Conservation (phyloP, 2,113 vertebrate species). For the Nesoenas mayeri region DNA sequence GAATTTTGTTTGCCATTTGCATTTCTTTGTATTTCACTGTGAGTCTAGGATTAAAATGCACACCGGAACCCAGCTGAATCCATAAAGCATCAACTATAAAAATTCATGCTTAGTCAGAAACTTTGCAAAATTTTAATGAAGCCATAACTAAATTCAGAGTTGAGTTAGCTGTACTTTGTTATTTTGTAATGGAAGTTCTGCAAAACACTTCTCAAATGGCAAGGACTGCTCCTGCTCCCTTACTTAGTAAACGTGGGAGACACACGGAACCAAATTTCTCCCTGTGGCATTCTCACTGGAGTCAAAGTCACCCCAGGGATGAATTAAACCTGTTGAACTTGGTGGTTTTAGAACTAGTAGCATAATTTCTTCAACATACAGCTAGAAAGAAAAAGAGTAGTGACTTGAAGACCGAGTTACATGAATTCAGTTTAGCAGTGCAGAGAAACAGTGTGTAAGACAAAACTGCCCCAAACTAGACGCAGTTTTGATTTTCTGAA, state of each 20-base stretch:
- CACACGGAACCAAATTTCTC: background rate
- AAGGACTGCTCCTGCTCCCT: background rate
- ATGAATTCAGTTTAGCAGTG: background rate
- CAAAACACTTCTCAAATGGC: background rate
- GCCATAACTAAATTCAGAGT: constrained; percentile 59
- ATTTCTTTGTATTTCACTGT: constrained; percentile 62
- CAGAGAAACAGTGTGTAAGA: background rate
- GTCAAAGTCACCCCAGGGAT: constrained; percentile 25
- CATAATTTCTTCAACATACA: background rate
- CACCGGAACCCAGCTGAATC: constrained; percentile 35
- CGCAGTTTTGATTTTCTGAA: background rate
- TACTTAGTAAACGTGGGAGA: constrained; percentile 46
- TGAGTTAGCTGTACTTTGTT: constrained; percentile 11
- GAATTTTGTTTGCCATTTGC: constrained; percentile 55
- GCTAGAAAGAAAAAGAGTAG: background rate
- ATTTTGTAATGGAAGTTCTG: constrained; percentile 42
- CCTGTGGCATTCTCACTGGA: background rate
- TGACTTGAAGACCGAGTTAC: background rate
- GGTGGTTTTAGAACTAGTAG: background rate
- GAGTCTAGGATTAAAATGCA: constrained; percentile 49
- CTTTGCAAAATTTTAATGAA: constrained; percentile 65
- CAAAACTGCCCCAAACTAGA: background rate
- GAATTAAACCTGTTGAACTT: constrained; percentile 41
- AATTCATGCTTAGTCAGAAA: constrained; percentile 57
- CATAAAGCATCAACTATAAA: constrained; percentile 60